These are phyloP conservation scores for Busseola fusca DNA, from an alignment of 2,888 invertebrate species.

Conservation along the genomic window DNA sequence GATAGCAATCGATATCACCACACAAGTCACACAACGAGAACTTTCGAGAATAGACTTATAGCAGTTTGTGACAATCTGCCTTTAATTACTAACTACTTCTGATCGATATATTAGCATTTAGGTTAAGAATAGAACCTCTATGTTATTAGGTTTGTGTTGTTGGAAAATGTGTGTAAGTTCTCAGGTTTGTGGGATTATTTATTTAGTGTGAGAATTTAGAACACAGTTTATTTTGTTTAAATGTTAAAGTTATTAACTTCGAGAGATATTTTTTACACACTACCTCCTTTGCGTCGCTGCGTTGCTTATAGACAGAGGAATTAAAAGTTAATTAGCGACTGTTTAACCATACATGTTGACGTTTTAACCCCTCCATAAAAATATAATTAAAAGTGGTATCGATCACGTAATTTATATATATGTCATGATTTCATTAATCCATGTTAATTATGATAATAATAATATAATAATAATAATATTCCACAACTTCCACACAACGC, in stretches of 20 bases:
- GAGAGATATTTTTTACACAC: background rate
- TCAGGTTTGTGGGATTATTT: constrained; percentile 4
- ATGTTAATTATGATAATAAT: too few species aligned
- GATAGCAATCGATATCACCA: constrained; percentile 56
- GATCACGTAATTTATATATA: too few species aligned
- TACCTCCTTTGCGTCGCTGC: too few species aligned
- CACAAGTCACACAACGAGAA: constrained; percentile 11
- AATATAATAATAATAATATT: too few species aligned
- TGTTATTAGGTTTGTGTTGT: background rate
- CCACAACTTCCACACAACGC: too few species aligned
- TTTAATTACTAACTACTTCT: constrained; percentile 28
- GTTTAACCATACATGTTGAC: too few species aligned
- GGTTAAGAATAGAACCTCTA: constrained; percentile 6
- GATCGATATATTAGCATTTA: constrained; percentile 18
- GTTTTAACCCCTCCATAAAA: too few species aligned
- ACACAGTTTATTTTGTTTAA: background rate
- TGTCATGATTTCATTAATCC: too few species aligned
- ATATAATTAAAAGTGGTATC: too few species aligned
- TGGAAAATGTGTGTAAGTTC: constrained; percentile 10
- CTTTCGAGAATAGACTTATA: constrained; percentile 36
- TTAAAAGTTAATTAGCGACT: too few species aligned
- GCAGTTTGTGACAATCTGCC: constrained; percentile 34
- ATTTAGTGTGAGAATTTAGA: background rate
- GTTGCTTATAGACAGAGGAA: too few species aligned
- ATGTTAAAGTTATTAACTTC: too few species aligned